phyloP scores from a whole-genome alignment of 2,113 vertebrate species.

The Macroglossus sobrinus region DNA sequence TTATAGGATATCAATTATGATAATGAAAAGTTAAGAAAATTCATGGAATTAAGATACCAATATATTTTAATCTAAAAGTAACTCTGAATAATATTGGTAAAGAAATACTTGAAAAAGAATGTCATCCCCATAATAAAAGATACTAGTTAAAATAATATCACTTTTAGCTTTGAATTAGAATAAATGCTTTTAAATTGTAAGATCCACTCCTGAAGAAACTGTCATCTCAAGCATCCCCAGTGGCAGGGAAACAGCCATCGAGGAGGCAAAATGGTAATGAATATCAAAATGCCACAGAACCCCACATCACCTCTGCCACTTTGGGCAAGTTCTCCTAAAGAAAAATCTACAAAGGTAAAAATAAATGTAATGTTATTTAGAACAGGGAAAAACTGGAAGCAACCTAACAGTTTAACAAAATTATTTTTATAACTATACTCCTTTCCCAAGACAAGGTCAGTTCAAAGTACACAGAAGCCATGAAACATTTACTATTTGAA shows the following conservation, averaged over 20 bases:
- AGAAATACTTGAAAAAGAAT: neutral
- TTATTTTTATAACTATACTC: neutral
- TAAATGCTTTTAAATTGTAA: neutral
- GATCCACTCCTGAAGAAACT: neutral
- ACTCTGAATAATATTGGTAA: neutral
- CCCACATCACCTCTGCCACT: neutral
- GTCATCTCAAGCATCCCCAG: neutral
- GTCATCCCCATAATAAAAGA: neutral
- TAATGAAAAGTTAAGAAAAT: neutral
- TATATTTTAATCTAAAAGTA: neutral
- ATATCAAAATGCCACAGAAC: neutral
- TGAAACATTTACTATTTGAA: neutral
- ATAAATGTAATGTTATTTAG: neutral
- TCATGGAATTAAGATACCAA: neutral
- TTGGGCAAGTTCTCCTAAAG: neutral
- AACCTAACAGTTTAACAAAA: neutral
- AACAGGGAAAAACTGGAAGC: neutral
- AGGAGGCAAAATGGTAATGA: neutral
- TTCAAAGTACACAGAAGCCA: neutral
- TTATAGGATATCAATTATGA: neutral
- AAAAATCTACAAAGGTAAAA: neutral
- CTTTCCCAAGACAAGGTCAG: neutral
- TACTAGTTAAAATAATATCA: neutral
- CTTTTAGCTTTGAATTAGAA: neutral
- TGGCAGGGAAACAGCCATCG: neutral